A percentile compares a stretch with the other conserved stretches of the same genome.
These are phyloP conservation scores for Pteronotus mesoamericanus DNA, from an alignment of 2,797 vertebrate genomes.

Conservation along the genomic window DNA sequence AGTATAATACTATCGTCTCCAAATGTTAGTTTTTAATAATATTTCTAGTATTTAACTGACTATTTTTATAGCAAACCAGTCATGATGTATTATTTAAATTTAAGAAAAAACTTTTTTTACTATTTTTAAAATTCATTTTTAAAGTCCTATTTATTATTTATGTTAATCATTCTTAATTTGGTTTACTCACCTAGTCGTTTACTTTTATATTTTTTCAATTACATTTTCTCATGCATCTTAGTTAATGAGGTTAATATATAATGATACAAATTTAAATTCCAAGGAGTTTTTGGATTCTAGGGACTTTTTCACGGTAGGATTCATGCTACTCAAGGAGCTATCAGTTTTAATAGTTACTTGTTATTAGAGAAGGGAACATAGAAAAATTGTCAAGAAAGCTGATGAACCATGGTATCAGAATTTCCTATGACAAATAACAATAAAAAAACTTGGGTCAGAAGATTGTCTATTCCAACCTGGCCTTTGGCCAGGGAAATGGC, in stretches of 20 bases:
- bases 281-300: neutral
- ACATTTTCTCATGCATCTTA: neutral
- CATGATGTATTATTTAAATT: neutral
- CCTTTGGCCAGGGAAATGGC: neutral
- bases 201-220: neutral
- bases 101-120: neutral
- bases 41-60: neutral
- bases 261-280: neutral
- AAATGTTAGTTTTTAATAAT: neutral
- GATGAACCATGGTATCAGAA: neutral
- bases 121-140: neutral
- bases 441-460: neutral
- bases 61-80: neutral
- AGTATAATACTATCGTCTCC: neutral
- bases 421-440: neutral
- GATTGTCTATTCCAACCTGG: neutral
- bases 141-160: neutral
- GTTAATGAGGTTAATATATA: neutral
- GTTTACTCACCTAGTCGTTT: neutral
- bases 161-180: neutral
- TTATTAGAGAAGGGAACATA: neutral
- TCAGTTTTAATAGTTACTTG: neutral
- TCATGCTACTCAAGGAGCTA: neutral
- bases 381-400: neutral
- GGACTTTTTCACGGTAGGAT: neutral